These are phyloP conservation scores for Nycticryphes semicollaris DNA, from an alignment of 2,113 vertebrate genomes.

Conservation along the genomic window DNA sequence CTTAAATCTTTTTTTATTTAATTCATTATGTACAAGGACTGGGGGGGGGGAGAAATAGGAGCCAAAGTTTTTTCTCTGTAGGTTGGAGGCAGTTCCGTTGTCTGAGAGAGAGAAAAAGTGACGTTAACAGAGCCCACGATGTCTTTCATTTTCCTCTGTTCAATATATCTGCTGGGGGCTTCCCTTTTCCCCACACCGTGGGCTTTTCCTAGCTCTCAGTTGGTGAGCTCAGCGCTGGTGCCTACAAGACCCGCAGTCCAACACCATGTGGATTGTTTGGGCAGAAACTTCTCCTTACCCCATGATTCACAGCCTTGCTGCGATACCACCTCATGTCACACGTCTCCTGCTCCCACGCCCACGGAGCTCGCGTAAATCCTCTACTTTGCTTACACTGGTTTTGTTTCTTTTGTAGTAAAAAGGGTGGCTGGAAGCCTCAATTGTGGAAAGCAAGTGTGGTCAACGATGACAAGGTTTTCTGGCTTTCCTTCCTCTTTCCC, in stretches of 20 bases:
- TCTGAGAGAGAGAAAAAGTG: neutral
- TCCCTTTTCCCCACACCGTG: neutral
- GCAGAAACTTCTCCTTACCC: neutral
- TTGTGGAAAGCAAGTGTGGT: slow-evolving; percentile 32
- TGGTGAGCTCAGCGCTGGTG: neutral
- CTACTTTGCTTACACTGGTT: neutral
- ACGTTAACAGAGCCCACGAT: neutral
- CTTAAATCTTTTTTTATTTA: neutral
- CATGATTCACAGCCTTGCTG: slow-evolving; percentile 42
- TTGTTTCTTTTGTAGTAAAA: slow-evolving; percentile 45
- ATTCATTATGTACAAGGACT: neutral
- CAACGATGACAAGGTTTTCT: slow-evolving; percentile 23
- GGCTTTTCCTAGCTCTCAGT: neutral
- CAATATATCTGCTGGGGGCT: neutral
- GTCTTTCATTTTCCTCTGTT: neutral
- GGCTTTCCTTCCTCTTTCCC: neutral
- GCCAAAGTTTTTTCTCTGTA: neutral
- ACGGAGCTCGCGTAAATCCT: slow-evolving; percentile 1
- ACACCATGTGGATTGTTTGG: slow-evolving; percentile 6
- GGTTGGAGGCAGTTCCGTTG: neutral
- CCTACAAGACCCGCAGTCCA: neutral
- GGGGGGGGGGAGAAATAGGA: neutral
- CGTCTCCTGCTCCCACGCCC: slow-evolving; percentile 56
- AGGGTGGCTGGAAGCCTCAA: slow-evolving; percentile 5
- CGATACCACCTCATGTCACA: slow-evolving; percentile 27